Conservation (phyloP, 1,140 invertebrate species). For the Papilio helenus region DNA sequence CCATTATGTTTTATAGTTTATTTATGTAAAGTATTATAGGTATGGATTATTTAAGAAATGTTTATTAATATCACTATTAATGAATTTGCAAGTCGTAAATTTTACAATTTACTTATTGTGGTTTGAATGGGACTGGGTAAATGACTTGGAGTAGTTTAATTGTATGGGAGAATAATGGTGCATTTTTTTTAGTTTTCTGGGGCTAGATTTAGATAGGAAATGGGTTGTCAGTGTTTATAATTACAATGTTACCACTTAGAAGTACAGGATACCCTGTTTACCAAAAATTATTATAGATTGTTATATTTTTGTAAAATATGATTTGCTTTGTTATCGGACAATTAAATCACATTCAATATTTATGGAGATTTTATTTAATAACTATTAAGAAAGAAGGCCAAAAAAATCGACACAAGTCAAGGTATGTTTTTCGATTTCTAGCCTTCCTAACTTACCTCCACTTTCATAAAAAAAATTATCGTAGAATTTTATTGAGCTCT, state of each 20-base stretch:
- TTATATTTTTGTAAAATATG: slow-evolving; percentile 69
- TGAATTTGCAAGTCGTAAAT: background rate
- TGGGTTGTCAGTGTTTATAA: background rate
- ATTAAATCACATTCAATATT: slow-evolving; percentile 42
- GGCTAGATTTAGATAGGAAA: background rate
- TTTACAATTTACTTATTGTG: slow-evolving; percentile 6
- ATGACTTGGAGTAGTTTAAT: slow-evolving; percentile 8
- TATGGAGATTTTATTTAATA: slow-evolving; percentile 32
- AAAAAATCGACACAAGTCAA: too few species aligned
- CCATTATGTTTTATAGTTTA: background rate
- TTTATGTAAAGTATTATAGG: background rate
- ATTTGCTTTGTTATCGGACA: slow-evolving; percentile 41
- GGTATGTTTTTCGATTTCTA: too few species aligned
- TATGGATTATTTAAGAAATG: background rate
- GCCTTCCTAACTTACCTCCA: background rate
- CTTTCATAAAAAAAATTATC: background rate
- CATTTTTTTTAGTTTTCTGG: background rate
- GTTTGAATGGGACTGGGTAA: background rate
- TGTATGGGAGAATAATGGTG: slow-evolving; percentile 20
- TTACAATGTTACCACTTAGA: slow-evolving; percentile 22
- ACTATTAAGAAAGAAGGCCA: too few species aligned
- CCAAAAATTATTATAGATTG: slow-evolving; percentile 49
- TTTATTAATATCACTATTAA: too few species aligned
- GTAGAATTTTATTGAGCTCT: background rate
- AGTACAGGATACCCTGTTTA: slow-evolving; percentile 28